Conservation (phyloP, 64 coral and sea anemone genomes). For the Orbicella faveolata region DNA sequence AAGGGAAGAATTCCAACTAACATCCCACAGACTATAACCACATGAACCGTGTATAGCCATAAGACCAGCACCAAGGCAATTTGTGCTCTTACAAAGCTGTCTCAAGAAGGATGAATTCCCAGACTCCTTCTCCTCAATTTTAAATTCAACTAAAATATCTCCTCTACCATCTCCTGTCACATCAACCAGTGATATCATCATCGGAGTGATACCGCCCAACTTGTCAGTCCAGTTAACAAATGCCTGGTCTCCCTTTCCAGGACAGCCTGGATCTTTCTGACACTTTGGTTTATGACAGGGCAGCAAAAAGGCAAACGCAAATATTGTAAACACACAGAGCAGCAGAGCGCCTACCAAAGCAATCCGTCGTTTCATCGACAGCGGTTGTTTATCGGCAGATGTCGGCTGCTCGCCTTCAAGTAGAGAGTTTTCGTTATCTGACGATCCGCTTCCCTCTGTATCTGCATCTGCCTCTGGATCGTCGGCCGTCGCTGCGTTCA, state of each 20-base stretch:
- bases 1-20: constrained; percentile 39
- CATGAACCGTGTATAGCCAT: constrained; percentile 30
- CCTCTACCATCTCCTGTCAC: background rate
- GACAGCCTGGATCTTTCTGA: constrained; percentile 11
- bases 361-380: constrained; percentile 62
- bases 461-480: constrained; percentile 22
- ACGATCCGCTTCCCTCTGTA: constrained; percentile 19
- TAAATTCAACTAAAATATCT: constrained; percentile 71
- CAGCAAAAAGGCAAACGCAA: constrained; percentile 82
- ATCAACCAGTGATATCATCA: constrained; percentile 24
- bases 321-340: constrained; percentile 89
- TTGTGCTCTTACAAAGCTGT: constrained; percentile 8
- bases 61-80: constrained; percentile 48
- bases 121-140: background rate
- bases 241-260: background rate
- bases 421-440: background rate
- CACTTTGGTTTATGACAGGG: constrained; percentile 80
- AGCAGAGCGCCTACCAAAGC: constrained; percentile 74
- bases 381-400: constrained; percentile 51
- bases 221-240: constrained; percentile 48
- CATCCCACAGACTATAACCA: constrained; percentile 52
- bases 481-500: background rate
- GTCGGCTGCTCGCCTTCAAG: constrained; percentile 39
- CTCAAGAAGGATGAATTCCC: constrained; percentile 44
- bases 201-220: constrained; percentile 51